Evolutionary conservation across 2,888 invertebrate species (phyloP).

Genomic region (Athalia cordata): DNA sequence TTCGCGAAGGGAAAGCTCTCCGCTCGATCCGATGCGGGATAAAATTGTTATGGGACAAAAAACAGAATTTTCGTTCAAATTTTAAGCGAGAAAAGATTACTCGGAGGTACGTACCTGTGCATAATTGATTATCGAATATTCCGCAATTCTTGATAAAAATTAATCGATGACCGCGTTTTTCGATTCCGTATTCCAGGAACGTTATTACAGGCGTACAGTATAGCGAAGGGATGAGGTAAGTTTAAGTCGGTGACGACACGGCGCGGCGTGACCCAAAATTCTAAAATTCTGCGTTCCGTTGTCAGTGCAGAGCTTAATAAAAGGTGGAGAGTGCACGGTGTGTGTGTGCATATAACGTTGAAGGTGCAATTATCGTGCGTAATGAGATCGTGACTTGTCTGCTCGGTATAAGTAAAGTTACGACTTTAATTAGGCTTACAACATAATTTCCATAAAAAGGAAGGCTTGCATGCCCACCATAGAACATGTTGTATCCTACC

Average conservation of each 20-base stretch:
- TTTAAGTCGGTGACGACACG: constrained; percentile 7
- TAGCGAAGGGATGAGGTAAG: background rate
- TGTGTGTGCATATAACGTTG: background rate
- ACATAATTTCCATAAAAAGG: constrained; percentile 37
- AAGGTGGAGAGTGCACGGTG: background rate
- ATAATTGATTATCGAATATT: too few species aligned
- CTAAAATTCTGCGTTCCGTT: constrained; percentile 27
- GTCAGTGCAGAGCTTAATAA: background rate
- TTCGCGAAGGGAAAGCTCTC: too few species aligned
- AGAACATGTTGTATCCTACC: constrained; percentile 3
- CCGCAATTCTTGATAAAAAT: too few species aligned
- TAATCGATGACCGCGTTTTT: too few species aligned
- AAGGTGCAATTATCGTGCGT: constrained; percentile 42
- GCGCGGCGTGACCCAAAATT: constrained; percentile 35
- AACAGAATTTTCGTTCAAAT: too few species aligned
- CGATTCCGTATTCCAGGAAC: too few species aligned
- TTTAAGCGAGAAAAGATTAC: too few species aligned
- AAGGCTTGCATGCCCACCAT: background rate
- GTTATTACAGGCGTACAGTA: too few species aligned
- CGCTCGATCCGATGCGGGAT: too few species aligned
- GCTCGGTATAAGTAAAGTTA: background rate
- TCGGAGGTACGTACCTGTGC: too few species aligned
- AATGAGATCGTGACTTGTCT: constrained; percentile 42
- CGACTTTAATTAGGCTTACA: constrained; percentile 41
- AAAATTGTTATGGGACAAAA: too few species aligned